Conservation (phyloP, 2,888 invertebrate genomes). For the Pyrochroa serraticornis region DNA sequence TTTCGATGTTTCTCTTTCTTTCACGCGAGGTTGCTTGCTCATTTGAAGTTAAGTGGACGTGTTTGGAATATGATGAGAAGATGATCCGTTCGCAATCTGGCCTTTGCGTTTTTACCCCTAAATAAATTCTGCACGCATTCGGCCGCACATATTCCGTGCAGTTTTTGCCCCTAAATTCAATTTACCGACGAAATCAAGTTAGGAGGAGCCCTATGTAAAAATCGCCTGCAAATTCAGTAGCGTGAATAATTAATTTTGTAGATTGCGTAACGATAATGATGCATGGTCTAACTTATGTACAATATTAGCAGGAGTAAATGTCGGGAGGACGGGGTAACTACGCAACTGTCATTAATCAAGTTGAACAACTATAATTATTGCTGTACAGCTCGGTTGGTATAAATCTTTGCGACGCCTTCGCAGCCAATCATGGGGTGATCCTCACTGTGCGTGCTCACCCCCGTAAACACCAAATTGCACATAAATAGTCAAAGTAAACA, state of each 20-base stretch:
- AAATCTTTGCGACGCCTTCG: constrained; percentile 14
- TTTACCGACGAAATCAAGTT: too few relatives aligned
- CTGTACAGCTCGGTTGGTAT: constrained; percentile 18
- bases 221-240: too few relatives aligned
- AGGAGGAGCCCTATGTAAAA: too few relatives aligned
- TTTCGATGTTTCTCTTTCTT: too few relatives aligned
- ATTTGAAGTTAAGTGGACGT: too few relatives aligned
- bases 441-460: background rate
- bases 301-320: constrained; percentile 10
- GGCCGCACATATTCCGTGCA: too few relatives aligned
- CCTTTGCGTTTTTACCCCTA: too few relatives aligned
- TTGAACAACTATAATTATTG: constrained; percentile 22
- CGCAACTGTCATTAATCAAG: constrained; percentile 25
- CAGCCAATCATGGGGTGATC: constrained; percentile 11
- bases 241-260: constrained; percentile 20
- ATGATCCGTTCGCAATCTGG: too few relatives aligned
- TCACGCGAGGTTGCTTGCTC: too few relatives aligned
- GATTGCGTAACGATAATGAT: constrained; percentile 24
- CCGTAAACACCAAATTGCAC: constrained; percentile 1
- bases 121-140: too few relatives aligned
- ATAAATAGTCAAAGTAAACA: constrained; percentile 10
- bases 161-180: too few relatives aligned
- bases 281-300: constrained; percentile 25
- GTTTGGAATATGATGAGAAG: too few relatives aligned
- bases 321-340: constrained; percentile 15